These are phyloP conservation scores for Rhodophaea formosa DNA, from an alignment of 2,888 invertebrate species.

Conservation along the genomic window DNA sequence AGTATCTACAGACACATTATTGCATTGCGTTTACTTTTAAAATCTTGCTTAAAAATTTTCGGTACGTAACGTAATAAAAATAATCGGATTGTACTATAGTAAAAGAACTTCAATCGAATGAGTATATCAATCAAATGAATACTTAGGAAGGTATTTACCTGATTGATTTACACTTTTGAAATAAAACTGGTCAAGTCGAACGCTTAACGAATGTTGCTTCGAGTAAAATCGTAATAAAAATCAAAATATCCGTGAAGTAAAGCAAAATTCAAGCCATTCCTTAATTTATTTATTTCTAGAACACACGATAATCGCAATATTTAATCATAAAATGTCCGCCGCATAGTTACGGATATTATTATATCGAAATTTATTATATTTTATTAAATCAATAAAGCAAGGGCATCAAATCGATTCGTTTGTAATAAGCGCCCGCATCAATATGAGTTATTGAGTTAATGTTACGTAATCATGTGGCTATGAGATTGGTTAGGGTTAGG, in stretches of 20 bases:
- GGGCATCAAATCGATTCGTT: conserved; percentile 1
- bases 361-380: not conserved
- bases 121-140: too few species aligned
- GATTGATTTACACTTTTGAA: too few species aligned
- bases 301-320: not conserved
- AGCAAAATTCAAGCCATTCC: not conserved
- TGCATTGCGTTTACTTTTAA: too few species aligned
- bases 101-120: too few species aligned
- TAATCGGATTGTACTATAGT: too few species aligned
- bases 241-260: not conserved
- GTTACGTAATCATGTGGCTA: not conserved
- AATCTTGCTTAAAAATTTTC: too few species aligned
- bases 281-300: not conserved
- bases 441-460: not conserved
- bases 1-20: too few species aligned
- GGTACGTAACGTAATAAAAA: too few species aligned
- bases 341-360: not conserved
- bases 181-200: too few species aligned
- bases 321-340: not conserved
- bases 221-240: not conserved
- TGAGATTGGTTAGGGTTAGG: not conserved
- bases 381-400: conserved; percentile 1
- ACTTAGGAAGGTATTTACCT: too few species aligned
- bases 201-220: too few species aligned
- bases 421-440: conserved; percentile 4